Evolutionary conservation across 1,140 invertebrate genomes (phyloP), one percentile per base, ranked within the genome.

Genomic region (Drosophila persimilis): DNA sequence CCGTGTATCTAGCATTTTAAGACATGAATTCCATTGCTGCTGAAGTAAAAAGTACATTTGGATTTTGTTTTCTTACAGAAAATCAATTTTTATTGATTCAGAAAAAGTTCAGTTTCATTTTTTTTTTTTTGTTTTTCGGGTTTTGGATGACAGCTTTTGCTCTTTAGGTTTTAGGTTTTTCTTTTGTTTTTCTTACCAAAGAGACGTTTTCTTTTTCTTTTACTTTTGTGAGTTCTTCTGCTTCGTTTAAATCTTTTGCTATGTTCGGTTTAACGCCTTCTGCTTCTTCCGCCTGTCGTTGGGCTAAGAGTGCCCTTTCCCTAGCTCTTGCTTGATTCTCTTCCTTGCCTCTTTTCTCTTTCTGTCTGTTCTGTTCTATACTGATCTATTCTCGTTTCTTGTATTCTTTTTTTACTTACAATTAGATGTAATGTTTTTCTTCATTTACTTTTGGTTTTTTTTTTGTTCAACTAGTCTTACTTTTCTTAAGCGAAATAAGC

Each of bases 81-180:
- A 90, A 90, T 90, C 88, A 86, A 86, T 90, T 83, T 90, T 90
- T 90, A 90, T 90, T 90, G 79, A 90, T 90, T 90, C 88, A 90
- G 88, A 90, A 90, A 90, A 90, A 84, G 76, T 84, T 90, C 81
- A 84, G 83, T 86, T 86, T 81, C 61, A 55, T 86, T 65, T 80
- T 70, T n/a, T n/a, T 80, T 67, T 67, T 62, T 61, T 73, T 26
- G 24, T 53, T 74, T 64, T 78, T 78, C 62, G 59, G 77, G 39
- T 73, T 80, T 89, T 83, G 78, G 84, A 88, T 88, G 83, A 88
- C 83, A 88, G 79, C 66, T 77, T 89, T 89, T 89, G 44, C 69
- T 76, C 70, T 75, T 81, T 73, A 78, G 66, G 71, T 62, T 75
- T 69, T 70, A 62, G 62, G 61, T 69, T 69, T 69, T 69, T 62